Percentiles rank a stretch among this genome's conserved stretches.
Evolutionary conservation across 2,797 vertebrate species (phyloP).

Genomic region (Spinibarbus caldwelli): DNA sequence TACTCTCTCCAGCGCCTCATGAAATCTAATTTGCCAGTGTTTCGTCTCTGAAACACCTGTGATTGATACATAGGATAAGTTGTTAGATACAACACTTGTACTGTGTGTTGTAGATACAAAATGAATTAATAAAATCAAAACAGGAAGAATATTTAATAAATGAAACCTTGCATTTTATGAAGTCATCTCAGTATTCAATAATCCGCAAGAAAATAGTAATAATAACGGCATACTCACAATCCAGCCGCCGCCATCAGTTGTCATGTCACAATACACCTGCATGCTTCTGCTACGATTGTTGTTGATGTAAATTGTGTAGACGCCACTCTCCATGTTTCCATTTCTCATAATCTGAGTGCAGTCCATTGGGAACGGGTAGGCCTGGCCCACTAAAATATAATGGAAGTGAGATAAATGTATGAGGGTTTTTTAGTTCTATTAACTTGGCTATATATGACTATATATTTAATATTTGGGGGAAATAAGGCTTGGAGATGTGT

Average conservation of each 20-base stretch:
- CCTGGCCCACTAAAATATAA: constrained; percentile 71
- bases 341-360: constrained; percentile 85
- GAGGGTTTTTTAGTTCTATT: background rate
- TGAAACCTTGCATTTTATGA: background rate
- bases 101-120: background rate
- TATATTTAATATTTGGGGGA: background rate
- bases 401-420: background rate
- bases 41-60: constrained; percentile 88
- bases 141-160: background rate
- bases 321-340: constrained; percentile 73
- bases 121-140: background rate
- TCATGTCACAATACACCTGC: constrained; percentile 88
- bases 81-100: background rate
- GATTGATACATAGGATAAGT: constrained; percentile 33
- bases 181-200: background rate
- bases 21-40: constrained; percentile 85
- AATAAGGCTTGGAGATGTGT: background rate
- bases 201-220: background rate
- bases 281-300: constrained; percentile 74
- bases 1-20: constrained; percentile 90
- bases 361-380: constrained; percentile 80
- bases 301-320: constrained; percentile 82
- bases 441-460: too few species aligned
- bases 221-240: constrained; percentile 74
- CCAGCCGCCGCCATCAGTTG: constrained; percentile 87